Percentiles rank a stretch among this genome's conserved stretches.
phyloP scores from a whole-genome alignment of 1,140 invertebrate genomes.

The Zaprionus kolodkinae region DNA sequence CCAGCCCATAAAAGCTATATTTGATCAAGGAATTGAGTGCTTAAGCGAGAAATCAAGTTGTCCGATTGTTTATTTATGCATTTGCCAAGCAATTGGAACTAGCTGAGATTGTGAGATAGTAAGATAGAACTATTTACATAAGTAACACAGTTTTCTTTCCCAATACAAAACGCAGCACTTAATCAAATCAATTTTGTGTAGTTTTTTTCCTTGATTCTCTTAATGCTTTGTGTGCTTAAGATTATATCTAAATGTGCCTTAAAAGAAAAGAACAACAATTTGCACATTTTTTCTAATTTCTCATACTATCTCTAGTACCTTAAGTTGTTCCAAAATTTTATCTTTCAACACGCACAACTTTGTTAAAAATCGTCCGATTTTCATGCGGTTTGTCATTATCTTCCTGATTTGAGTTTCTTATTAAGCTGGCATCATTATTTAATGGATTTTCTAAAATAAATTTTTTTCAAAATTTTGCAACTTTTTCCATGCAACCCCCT shows the following conservation, averaged over 20 bases:
- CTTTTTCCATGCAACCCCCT: conserved; percentile 8
- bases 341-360: not conserved
- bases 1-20: not conserved
- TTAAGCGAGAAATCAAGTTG: not conserved
- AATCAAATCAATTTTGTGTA: not conserved
- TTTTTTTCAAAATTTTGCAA: not conserved
- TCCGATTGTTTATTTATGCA: not conserved
- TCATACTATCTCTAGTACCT: too few relatives aligned
- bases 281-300: too few relatives aligned
- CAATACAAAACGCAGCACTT: not conserved
- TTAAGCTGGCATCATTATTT: not conserved
- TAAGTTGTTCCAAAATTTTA: too few relatives aligned
- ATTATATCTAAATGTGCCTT: too few relatives aligned
- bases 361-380: not conserved
- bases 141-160: not conserved
- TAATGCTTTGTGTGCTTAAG: too few relatives aligned
- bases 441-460: not conserved
- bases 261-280: too few relatives aligned
- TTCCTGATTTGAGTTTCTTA: not conserved
- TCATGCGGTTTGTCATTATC: not conserved
- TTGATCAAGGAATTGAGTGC: conserved; percentile 3
- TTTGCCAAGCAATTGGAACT: not conserved
- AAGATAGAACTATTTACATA: not conserved
- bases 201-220: not conserved
- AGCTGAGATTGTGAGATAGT: not conserved